These are phyloP conservation scores for Eremophila alpestris DNA, from an alignment of 2,797 vertebrate species.

Conservation along the genomic window DNA sequence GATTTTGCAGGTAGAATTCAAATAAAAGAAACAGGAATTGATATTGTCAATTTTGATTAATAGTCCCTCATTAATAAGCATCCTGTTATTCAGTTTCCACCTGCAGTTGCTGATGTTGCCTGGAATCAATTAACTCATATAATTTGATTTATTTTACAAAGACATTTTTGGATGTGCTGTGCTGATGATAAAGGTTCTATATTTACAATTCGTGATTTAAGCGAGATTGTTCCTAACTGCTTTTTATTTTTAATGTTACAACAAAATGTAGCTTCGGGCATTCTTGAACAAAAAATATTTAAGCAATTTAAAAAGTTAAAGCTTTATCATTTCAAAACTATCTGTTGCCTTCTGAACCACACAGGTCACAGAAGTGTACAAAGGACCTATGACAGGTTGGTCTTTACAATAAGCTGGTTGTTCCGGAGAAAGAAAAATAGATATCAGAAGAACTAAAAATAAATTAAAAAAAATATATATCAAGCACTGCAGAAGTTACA, in stretches of 20 bases:
- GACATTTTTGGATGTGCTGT: conserved; percentile 80
- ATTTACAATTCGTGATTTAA: conserved; percentile 74
- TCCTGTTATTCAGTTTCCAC: conserved; percentile 95
- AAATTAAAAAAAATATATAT: neutral
- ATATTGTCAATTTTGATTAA: conserved; percentile 91
- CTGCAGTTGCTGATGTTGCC: conserved; percentile 87
- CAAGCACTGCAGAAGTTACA: neutral
- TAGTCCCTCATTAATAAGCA: conserved; percentile 93
- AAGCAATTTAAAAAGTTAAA: conserved; percentile 59
- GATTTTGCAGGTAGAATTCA: conserved; percentile 79
- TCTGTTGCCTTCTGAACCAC: conserved; percentile 49
- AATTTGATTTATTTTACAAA: conserved; percentile 92
- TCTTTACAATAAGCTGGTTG: conserved; percentile 9
- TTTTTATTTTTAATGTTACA: conserved; percentile 69
- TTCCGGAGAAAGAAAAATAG: neutral
- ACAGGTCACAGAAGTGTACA: neutral
- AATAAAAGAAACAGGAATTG: conserved; percentile 83
- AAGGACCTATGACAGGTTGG: neutral
- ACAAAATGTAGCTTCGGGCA: conserved; percentile 62
- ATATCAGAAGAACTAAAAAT: neutral
- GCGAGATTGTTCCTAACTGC: conserved; percentile 73
- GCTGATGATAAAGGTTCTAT: conserved; percentile 78
- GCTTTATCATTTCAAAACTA: conserved; percentile 22
- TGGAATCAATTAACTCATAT: conserved; percentile 96
- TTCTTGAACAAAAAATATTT: conserved; percentile 41